Evolutionary conservation across 2,113 vertebrate species (phyloP).

Genomic region (Cichladusa arquata): DNA sequence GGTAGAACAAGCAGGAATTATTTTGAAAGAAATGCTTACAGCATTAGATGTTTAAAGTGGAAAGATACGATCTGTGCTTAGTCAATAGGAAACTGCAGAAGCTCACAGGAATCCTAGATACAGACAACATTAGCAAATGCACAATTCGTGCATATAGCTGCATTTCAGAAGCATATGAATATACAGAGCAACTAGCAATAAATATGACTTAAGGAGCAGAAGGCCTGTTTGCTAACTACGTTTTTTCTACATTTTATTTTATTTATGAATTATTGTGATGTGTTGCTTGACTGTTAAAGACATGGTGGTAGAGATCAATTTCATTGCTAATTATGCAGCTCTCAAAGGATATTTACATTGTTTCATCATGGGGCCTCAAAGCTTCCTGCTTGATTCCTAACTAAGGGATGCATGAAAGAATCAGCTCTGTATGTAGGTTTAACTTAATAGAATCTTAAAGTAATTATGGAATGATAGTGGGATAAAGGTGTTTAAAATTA

Average conservation of each 20-base stretch:
- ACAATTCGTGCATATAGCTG: not conserved
- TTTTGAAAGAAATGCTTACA: not conserved
- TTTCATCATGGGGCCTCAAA: not conserved
- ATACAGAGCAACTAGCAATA: not conserved
- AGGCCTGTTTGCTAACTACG: rapidly evolving
- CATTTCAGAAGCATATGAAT: not conserved
- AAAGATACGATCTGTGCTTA: not conserved
- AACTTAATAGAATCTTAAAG: not conserved
- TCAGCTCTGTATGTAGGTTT: not conserved
- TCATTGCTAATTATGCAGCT: not conserved
- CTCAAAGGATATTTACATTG: not conserved
- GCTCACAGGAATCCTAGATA: not conserved
- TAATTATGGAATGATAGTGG: not conserved
- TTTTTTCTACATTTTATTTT: not conserved
- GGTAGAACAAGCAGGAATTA: not conserved
- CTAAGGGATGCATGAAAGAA: not conserved
- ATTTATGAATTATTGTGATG: not conserved
- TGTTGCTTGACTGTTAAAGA: not conserved
- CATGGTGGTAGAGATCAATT: not conserved
- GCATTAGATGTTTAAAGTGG: not conserved
- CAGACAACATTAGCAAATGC: not conserved
- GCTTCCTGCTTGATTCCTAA: not conserved
- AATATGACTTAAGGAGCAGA: not conserved
- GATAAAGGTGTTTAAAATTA: not conserved
- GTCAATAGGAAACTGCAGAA: not conserved